Evolutionary conservation across 2,113 vertebrate genomes (phyloP).

Genomic region (Anser brachyrhynchus): DNA sequence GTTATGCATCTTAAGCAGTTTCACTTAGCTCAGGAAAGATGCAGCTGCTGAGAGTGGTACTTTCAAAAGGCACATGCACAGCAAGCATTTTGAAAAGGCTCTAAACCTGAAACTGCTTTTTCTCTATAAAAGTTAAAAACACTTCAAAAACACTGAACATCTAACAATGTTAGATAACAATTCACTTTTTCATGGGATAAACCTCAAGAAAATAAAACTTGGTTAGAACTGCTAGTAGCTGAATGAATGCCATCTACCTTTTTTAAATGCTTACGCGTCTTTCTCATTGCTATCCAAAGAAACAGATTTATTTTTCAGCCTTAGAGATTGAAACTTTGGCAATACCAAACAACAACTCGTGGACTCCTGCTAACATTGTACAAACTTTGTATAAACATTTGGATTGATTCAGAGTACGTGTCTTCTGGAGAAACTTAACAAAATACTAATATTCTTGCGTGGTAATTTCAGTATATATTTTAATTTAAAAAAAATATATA

Average conservation of each 20-base stretch:
- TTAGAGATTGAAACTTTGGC: constrained; percentile 62
- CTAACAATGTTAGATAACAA: constrained; percentile 8
- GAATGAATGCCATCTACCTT: constrained; percentile 3
- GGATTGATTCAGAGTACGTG: background rate
- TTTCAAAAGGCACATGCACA: background rate
- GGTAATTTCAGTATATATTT: background rate
- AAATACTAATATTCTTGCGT: background rate
- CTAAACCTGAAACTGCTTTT: constrained; percentile 30
- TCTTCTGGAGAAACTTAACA: background rate
- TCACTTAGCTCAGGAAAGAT: constrained; percentile 13
- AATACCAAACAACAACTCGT: constrained; percentile 31
- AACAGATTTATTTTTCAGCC: constrained; percentile 64
- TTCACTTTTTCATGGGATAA: background rate
- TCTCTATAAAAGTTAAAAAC: constrained; percentile 5
- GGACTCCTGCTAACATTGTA: constrained; percentile 7
- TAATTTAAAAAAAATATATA: background rate
- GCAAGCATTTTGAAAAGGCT: background rate
- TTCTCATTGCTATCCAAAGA: constrained; percentile 62
- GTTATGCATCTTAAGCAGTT: background rate
- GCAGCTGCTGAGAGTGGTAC: background rate
- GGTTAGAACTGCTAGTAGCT: background rate
- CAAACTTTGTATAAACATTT: constrained; percentile 28
- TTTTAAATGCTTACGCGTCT: constrained; percentile 17
- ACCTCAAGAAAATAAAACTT: constrained; percentile 11
- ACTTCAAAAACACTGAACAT: background rate